Base-by-base conservation (phyloP, 2,888 invertebrate species). In the Euplagia quadripunctaria region DNA sequence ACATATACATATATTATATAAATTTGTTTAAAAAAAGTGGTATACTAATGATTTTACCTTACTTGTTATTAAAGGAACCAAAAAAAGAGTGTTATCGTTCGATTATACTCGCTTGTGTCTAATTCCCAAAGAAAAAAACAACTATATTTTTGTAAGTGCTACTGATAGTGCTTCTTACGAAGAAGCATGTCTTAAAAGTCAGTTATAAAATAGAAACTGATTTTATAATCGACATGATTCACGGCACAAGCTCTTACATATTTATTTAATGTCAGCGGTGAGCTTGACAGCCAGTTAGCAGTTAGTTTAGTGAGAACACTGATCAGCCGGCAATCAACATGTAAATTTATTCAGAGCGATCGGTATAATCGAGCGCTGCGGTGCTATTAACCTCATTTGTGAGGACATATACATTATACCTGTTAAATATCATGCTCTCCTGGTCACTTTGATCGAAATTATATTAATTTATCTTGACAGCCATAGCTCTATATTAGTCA, bases 261-360 rank as follows among this genome's bases (percentile, higher is more conserved):
- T 89, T 90, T 90, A 91, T 90, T 89, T 85, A 90, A 89, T 90
- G 85, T 87, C 83, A 82, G 86, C 87, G 82, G 86, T 82, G 82
- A 90, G 88, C 86, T 82, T 86, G 87, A 87, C 87, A 87, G 87
- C 87, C 88, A 88, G 90, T 91, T 91, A 91, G 90, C 89, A 89
- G 90, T 89, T 90, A 88, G 89, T 90, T 91, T 90, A 92, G 89
- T 87, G 89, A 90, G 92, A 91, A 90, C 91, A 90, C 90, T 91
- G 92, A 94, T 94, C 94, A 92, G 86, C 85, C 85, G 86, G 88
- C 90, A 89, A 95, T 95, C 92, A 93, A 90, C 85, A 94, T 95
- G 95, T 91, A 93, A 95, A 95, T 95, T 92, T 94, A 95, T 95
- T 94, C 95, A 88, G 86, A 91, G 90, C 92, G 92, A 94, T 94